Conservation (phyloP, 2,113 vertebrate species). For the Pollimyrus isidori region DNA sequence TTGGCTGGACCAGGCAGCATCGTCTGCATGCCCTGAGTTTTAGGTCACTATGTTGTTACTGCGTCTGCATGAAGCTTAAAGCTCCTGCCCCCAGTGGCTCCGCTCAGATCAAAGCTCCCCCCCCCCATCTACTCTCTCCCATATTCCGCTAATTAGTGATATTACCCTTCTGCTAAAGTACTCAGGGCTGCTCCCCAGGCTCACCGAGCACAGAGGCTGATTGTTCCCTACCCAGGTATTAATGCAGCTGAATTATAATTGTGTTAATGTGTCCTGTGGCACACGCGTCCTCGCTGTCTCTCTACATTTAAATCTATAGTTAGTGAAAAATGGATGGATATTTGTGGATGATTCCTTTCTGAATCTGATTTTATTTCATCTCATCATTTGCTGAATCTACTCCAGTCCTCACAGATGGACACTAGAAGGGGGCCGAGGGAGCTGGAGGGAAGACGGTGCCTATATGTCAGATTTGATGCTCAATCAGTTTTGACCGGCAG, state of each 20-base stretch:
- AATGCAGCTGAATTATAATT: background rate
- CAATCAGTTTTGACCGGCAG: background rate
- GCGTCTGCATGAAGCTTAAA: background rate
- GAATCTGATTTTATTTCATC: slow-evolving; percentile 11
- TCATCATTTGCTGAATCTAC: slow-evolving; percentile 1
- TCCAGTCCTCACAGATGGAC: background rate
- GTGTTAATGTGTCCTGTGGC: background rate
- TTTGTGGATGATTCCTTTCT: background rate
- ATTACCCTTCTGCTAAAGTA: background rate
- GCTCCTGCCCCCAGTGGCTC: background rate
- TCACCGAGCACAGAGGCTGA: background rate
- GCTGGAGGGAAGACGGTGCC: background rate
- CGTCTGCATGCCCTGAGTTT: background rate
- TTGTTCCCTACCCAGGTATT: background rate
- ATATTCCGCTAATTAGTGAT: background rate
- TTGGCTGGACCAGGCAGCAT: background rate
- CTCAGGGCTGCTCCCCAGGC: background rate
- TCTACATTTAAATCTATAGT: background rate
- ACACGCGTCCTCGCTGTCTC: background rate
- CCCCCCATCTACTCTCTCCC: background rate
- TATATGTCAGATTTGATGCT: background rate
- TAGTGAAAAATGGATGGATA: background rate
- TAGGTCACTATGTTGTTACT: too few species aligned
- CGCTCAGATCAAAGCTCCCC: background rate
- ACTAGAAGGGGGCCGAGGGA: background rate